phyloP scores from a whole-genome alignment of 2,888 invertebrate species.

The Allygus modestus region DNA sequence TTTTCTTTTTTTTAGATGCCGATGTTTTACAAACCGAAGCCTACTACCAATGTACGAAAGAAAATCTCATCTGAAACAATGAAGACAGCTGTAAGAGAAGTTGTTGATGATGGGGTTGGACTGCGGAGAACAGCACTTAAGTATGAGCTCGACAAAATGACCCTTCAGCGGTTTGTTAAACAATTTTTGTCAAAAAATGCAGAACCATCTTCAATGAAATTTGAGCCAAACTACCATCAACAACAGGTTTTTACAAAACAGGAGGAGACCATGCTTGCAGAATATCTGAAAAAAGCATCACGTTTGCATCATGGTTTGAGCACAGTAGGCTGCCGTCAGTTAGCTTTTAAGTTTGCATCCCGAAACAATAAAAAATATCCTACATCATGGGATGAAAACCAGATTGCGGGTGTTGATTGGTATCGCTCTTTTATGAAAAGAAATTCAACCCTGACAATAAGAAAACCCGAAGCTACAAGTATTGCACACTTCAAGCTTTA shows the following conservation, averaged over 20 bases:
- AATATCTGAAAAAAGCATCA: constrained; percentile 33
- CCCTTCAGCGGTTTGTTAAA: too few species aligned
- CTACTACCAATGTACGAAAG: too few species aligned
- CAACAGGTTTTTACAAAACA: constrained; percentile 34
- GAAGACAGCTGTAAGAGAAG: too few species aligned
- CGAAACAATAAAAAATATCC: constrained; percentile 55
- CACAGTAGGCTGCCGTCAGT: constrained; percentile 19
- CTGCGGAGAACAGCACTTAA: too few species aligned
- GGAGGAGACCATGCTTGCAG: constrained; percentile 31
- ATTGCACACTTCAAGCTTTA: constrained; percentile 57
- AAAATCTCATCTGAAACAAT: too few species aligned
- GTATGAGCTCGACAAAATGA: too few species aligned
- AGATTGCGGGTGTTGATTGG: constrained; percentile 42
- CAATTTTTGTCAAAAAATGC: too few species aligned
- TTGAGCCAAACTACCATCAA: too few species aligned
- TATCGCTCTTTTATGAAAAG: constrained; percentile 54
- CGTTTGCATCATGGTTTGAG: constrained; percentile 49
- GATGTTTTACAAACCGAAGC: too few species aligned
- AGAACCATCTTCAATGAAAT: too few species aligned
- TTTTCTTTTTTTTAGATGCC: too few species aligned
- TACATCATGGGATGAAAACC: constrained; percentile 27
- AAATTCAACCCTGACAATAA: constrained; percentile 53
- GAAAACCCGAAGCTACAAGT: constrained; percentile 62
- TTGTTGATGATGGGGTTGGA: too few species aligned
- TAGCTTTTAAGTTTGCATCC: constrained; percentile 58